Conservation (phyloP, 2,113 vertebrate species). For the Ictalurus punctatus region DNA sequence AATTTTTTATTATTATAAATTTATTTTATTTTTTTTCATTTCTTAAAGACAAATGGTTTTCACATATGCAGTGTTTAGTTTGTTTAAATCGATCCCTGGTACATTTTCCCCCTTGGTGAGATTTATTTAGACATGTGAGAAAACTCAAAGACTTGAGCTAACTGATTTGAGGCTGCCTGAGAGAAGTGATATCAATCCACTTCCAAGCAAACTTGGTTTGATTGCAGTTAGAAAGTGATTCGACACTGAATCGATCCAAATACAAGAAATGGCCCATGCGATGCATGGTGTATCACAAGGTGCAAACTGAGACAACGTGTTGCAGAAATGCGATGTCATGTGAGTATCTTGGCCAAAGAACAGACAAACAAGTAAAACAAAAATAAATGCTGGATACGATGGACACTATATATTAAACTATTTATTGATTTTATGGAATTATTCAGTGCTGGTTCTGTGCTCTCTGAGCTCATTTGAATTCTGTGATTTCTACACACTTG, state of each 20-base stretch:
- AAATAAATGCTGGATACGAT: background rate
- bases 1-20: background rate
- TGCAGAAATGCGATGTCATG: background rate
- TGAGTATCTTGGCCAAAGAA: background rate
- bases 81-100: background rate
- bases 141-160: background rate
- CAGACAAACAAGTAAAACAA: background rate
- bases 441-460: background rate
- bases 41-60: background rate
- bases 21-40: background rate
- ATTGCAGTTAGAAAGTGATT: background rate
- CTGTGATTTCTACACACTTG: background rate
- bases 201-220: background rate
- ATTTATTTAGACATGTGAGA: background rate
- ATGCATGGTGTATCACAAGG: background rate
- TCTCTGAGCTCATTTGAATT: background rate
- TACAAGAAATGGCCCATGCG: background rate
- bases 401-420: background rate
- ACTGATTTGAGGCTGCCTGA: background rate
- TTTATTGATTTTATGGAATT: background rate
- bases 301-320: background rate
- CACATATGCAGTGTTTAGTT: background rate
- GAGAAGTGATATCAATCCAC: background rate
- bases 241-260: background rate
- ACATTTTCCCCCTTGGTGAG: background rate